phyloP scores from a whole-genome alignment of 2,113 vertebrate genomes.

The Gasterosteus aculeatus region DNA sequence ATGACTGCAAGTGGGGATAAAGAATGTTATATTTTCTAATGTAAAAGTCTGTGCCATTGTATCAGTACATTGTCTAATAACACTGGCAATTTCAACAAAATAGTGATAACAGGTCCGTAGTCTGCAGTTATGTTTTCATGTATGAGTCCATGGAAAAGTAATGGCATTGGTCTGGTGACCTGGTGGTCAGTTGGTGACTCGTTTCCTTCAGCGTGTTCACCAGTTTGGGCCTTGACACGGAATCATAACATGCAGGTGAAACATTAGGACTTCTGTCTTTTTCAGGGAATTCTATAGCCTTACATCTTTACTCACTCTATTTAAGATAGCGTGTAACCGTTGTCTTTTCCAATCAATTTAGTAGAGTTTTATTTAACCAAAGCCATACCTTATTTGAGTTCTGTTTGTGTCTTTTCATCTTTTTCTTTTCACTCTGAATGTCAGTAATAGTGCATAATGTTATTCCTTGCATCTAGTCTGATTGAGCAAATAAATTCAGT shows the following conservation, averaged over 20 bases:
- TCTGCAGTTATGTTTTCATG: constrained; percentile 49
- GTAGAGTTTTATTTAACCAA: constrained; percentile 76
- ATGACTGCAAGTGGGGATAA: constrained; percentile 59
- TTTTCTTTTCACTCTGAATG: constrained; percentile 63
- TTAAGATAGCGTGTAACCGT: constrained; percentile 56
- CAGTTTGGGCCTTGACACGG: constrained; percentile 39
- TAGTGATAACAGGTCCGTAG: constrained; percentile 35
- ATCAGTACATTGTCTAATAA: constrained; percentile 64
- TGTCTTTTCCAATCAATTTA: constrained; percentile 52
- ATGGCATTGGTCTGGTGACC: constrained; percentile 39
- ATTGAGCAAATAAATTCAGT: constrained; percentile 87
- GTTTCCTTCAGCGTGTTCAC: constrained; percentile 25
- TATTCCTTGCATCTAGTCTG: constrained; percentile 72
- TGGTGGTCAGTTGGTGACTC: constrained; percentile 36
- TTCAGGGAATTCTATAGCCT: constrained; percentile 75
- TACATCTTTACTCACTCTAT: constrained; percentile 54
- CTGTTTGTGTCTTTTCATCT: constrained; percentile 44
- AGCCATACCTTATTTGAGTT: constrained; percentile 61
- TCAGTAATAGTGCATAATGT: constrained; percentile 58
- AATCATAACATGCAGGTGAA: constrained; percentile 42
- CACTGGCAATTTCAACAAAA: constrained; percentile 65
- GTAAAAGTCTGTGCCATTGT: constrained; percentile 44
- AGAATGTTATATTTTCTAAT: constrained; percentile 27
- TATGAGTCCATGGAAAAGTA: constrained; percentile 58
- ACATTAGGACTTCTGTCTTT: constrained; percentile 48